Evolutionary conservation across 2,797 vertebrate species (phyloP).

Genomic region (Cephalopachus bancanus): DNA sequence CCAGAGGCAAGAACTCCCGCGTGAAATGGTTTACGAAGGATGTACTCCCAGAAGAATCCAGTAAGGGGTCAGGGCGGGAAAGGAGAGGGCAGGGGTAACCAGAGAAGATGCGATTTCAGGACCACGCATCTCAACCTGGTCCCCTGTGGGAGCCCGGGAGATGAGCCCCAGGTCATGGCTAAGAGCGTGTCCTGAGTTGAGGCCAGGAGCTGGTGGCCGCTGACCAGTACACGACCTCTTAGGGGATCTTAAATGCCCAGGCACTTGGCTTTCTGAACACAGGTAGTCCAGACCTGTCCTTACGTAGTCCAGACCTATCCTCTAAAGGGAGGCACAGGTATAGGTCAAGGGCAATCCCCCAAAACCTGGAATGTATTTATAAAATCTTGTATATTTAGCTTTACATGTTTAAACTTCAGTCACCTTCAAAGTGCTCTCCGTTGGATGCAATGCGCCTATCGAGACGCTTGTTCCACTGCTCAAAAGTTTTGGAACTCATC

Average conservation of each 20-base stretch:
- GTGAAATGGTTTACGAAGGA: neutral
- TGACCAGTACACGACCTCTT: neutral
- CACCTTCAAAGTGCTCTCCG: too few species aligned
- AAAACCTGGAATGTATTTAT: too few species aligned
- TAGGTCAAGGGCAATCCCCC: neutral
- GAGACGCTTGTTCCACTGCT: too few species aligned
- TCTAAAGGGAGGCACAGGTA: too few species aligned
- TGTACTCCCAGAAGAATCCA: neutral
- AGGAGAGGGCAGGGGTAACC: neutral
- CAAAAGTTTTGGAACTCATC: too few species aligned
- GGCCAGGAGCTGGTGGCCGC: neutral
- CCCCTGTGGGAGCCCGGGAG: neutral
- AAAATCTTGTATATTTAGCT: too few species aligned
- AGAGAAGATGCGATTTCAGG: rapidly evolving
- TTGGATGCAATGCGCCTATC: too few species aligned
- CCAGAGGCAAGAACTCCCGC: neutral
- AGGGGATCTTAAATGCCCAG: rapidly evolving
- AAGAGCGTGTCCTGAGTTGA: neutral
- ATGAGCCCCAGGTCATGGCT: rapidly evolving
- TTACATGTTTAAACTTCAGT: too few species aligned
- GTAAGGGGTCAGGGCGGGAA: neutral
- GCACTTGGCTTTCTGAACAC: neutral
- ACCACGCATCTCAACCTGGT: neutral
- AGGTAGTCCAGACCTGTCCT: neutral
- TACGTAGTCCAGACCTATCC: neutral